These are phyloP conservation scores for Nysson spinosus DNA, from an alignment of 2,888 invertebrate species.

Conservation along the genomic window DNA sequence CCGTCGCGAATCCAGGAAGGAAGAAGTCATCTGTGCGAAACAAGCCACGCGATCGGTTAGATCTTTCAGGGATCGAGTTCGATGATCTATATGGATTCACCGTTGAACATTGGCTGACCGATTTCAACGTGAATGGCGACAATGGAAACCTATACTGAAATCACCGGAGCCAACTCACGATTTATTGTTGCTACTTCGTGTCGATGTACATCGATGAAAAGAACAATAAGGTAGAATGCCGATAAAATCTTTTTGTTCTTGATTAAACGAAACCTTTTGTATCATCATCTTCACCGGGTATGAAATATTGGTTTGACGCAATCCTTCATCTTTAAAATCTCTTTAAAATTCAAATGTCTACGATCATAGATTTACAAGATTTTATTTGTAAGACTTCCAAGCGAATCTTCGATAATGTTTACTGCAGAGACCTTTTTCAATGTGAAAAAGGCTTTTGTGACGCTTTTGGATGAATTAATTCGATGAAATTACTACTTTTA, in stretches of 20 bases:
- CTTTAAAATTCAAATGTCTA: too few relatives aligned
- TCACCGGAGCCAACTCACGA: slow-evolving; percentile 1
- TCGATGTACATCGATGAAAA: slow-evolving; percentile 18
- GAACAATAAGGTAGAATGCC: slow-evolving; percentile 17
- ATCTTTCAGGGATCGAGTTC: background rate
- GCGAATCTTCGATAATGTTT: too few relatives aligned
- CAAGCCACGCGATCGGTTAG: slow-evolving; percentile 24
- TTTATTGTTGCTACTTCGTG: background rate
- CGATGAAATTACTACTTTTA: too few relatives aligned
- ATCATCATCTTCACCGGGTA: too few relatives aligned
- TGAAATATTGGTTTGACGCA: too few relatives aligned
- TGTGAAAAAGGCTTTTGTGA: too few relatives aligned
- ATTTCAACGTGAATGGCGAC: slow-evolving; percentile 11
- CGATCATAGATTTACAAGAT: too few relatives aligned
- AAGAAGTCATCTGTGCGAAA: slow-evolving; percentile 52
- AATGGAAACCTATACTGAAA: background rate
- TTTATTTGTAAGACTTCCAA: too few relatives aligned
- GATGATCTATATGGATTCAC: background rate
- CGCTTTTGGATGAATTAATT: too few relatives aligned
- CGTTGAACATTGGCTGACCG: background rate
- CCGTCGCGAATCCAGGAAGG: slow-evolving; percentile 31
- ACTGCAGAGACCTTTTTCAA: too few relatives aligned
- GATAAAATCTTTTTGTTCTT: background rate
- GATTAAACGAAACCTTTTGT: too few relatives aligned
- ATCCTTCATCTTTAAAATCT: too few relatives aligned